These are phyloP conservation scores for Hylaea fasciaria DNA, from an alignment of 2,888 invertebrate genomes.

Conservation along the genomic window DNA sequence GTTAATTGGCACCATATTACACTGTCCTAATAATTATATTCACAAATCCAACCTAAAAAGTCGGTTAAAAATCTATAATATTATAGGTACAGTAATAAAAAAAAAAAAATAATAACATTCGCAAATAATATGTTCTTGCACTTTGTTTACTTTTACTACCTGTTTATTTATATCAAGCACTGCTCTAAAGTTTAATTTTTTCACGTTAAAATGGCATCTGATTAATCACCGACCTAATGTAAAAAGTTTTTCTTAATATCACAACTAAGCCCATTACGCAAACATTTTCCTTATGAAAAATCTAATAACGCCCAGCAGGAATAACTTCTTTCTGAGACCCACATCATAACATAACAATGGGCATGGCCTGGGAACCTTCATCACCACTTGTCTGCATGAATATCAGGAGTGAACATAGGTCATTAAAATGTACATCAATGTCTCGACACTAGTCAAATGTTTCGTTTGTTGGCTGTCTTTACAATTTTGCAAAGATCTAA, in stretches of 20 bases:
- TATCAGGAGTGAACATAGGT: conserved; percentile 41
- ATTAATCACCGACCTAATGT: conserved; percentile 30
- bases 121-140: too few species aligned
- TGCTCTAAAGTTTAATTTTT: neutral
- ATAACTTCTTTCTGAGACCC: conserved; percentile 41
- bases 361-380: conserved; percentile 36
- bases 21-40: too few species aligned
- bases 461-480: neutral
- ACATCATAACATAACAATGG: conserved; percentile 45
- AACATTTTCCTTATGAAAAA: conserved; percentile 36
- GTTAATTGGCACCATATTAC: too few species aligned
- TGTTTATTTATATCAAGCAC: neutral
- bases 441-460: neutral
- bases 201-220: neutral
- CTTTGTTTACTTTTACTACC: neutral
- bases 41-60: too few species aligned
- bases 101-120: too few species aligned
- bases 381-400: conserved; percentile 40
- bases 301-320: conserved; percentile 30
- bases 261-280: conserved; percentile 34
- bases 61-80: too few species aligned
- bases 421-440: conserved; percentile 4
- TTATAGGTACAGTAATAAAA: too few species aligned
- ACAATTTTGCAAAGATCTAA: neutral
- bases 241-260: conserved; percentile 31